phyloP scores from a whole-genome alignment of 1,140 invertebrate species.

The Solen grandis region DNA sequence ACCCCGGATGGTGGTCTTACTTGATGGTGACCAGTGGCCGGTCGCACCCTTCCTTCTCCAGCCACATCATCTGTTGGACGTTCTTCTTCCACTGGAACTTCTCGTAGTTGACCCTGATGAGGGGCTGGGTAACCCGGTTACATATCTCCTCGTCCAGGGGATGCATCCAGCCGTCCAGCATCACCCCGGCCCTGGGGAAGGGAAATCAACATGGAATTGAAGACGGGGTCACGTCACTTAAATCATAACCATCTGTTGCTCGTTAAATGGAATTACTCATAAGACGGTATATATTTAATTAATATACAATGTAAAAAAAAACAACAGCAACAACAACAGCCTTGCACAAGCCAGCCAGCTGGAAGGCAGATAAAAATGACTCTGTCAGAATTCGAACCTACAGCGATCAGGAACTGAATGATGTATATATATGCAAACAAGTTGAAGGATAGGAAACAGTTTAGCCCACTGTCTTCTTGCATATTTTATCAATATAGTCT shows the following conservation, averaged over 20 bases:
- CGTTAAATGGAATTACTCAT: background rate
- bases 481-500: no score
- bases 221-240: background rate
- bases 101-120: slow-evolving; percentile 86
- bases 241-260: background rate
- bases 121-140: slow-evolving; percentile 82
- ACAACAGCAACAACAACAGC: no score
- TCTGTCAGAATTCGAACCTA: no score
- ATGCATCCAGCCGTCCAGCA: slow-evolving; percentile 88
- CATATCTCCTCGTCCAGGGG: slow-evolving; percentile 84
- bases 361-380: no score
- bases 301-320: slow-evolving; percentile 46
- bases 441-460: no score
- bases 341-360: no score
- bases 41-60: slow-evolving; percentile 67
- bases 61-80: slow-evolving; percentile 83
- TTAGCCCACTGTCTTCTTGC: no score
- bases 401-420: no score
- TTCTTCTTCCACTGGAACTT: slow-evolving; percentile 86
- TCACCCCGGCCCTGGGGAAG: slow-evolving; percentile 82
- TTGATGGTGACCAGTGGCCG: slow-evolving; percentile 82
- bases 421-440: no score
- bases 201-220: background rate
- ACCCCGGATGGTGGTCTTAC: no score
- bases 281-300: background rate